These are phyloP conservation scores for Philereme transversata DNA, from an alignment of 2,888 invertebrate genomes.

Conservation along the genomic window DNA sequence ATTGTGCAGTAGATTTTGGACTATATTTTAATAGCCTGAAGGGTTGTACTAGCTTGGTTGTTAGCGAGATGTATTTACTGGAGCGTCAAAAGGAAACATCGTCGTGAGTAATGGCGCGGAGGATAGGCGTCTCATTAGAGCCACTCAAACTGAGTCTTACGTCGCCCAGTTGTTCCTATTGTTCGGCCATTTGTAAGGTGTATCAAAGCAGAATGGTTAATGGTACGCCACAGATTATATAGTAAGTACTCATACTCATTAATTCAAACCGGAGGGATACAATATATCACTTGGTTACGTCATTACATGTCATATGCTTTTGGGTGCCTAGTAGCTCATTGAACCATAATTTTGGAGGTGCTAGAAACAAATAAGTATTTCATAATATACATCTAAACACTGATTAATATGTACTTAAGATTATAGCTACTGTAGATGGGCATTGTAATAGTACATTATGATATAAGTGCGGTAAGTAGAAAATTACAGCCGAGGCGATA, in stretches of 20 bases:
- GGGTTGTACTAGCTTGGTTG: slow-evolving; percentile 29
- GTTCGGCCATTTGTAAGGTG: slow-evolving; percentile 26
- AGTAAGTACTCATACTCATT: background rate
- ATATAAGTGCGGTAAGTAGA: too few species aligned
- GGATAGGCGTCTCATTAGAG: slow-evolving; percentile 52
- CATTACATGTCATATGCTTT: too few species aligned
- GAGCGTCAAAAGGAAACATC: slow-evolving; percentile 55
- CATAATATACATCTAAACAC: too few species aligned
- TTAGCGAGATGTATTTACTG: slow-evolving; percentile 51
- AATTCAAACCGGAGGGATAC: background rate
- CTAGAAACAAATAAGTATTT: too few species aligned
- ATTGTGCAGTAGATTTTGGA: slow-evolving; percentile 2
- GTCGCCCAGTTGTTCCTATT: slow-evolving; percentile 40
- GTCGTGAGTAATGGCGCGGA: slow-evolving; percentile 53
- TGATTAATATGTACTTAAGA: too few species aligned
- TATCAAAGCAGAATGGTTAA: slow-evolving; percentile 23
- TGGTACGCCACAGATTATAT: slow-evolving; percentile 8
- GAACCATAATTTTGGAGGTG: too few species aligned
- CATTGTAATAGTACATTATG: too few species aligned
- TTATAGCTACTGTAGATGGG: too few species aligned
- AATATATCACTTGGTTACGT: too few species aligned
- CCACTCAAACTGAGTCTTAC: slow-evolving; percentile 45
- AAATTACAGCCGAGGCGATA: too few species aligned
- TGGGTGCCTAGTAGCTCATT: background rate
- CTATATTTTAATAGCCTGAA: slow-evolving; percentile 20